phyloP scores from a whole-genome alignment of 2,113 vertebrate genomes.

The Seriola quinqueradiata region DNA sequence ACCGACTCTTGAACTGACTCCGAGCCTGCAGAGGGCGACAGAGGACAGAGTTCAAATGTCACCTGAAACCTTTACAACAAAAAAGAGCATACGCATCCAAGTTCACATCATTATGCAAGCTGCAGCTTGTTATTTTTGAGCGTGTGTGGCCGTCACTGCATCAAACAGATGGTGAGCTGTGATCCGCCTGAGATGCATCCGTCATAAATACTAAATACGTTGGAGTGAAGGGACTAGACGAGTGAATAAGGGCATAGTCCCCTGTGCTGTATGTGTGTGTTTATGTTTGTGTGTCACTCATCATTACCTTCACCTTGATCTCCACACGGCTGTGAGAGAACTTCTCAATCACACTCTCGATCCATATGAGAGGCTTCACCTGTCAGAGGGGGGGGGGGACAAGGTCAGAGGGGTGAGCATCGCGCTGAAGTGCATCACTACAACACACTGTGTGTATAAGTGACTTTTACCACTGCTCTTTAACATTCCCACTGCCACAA shows the following conservation, averaged over 20 bases:
- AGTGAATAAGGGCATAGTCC: slow-evolving; percentile 4
- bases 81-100: background rate
- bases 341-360: slow-evolving; percentile 88
- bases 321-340: slow-evolving; percentile 89
- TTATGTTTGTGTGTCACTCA: slow-evolving; percentile 36
- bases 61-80: background rate
- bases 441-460: background rate
- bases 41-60: slow-evolving; percentile 46
- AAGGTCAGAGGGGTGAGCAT: slow-evolving; percentile 61
- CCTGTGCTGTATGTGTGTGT: slow-evolving; percentile 17
- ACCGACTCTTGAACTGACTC: slow-evolving; percentile 88
- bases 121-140: slow-evolving; percentile 29
- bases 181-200: slow-evolving; percentile 36
- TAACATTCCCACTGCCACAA: no score
- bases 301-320: slow-evolving; percentile 89
- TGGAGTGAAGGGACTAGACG: slow-evolving; percentile 13
- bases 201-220: slow-evolving; percentile 53
- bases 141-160: background rate
- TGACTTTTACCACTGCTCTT: no score
- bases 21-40: slow-evolving; percentile 77
- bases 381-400: slow-evolving; percentile 65
- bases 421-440: slow-evolving; percentile 29
- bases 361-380: slow-evolving; percentile 90
- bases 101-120: slow-evolving; percentile 39
- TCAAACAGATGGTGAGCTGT: slow-evolving; percentile 51